Evolutionary conservation across 1,140 invertebrate species (phyloP).

Genomic region (Drosophila repletoides): DNA sequence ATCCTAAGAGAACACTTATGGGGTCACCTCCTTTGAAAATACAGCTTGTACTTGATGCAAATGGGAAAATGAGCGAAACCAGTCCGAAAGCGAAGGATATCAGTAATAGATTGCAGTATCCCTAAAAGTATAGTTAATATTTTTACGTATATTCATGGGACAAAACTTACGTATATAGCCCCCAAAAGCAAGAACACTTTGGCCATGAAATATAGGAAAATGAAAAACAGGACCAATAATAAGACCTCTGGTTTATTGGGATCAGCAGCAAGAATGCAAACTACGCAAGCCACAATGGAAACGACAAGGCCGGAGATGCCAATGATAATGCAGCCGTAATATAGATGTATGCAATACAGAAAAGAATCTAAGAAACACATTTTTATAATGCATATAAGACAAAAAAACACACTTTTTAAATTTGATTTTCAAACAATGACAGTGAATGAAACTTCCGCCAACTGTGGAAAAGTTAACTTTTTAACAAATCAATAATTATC

Average conservation of each 20-base stretch:
- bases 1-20: no score
- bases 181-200: slow-evolving; percentile 8
- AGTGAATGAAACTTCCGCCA: no score
- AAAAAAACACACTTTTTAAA: slow-evolving; percentile 4
- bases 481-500: background rate
- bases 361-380: slow-evolving; percentile 18
- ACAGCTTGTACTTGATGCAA: no score
- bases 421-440: no score
- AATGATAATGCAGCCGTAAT: slow-evolving; percentile 21
- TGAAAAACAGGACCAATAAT: background rate
- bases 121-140: background rate
- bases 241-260: background rate
- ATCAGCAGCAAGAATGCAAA: background rate
- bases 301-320: slow-evolving; percentile 11
- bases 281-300: background rate
- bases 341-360: slow-evolving; percentile 20
- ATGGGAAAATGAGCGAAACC: no score
- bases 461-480: background rate
- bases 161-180: slow-evolving; percentile 5
- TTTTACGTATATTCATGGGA: background rate
- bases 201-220: background rate
- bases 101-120: no score
- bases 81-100: background rate
- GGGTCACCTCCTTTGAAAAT: background rate
- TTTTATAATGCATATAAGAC: background rate